Base-by-base conservation (phyloP, 2,797 vertebrate genomes). In the Gymnothorax reevesii region DNA sequence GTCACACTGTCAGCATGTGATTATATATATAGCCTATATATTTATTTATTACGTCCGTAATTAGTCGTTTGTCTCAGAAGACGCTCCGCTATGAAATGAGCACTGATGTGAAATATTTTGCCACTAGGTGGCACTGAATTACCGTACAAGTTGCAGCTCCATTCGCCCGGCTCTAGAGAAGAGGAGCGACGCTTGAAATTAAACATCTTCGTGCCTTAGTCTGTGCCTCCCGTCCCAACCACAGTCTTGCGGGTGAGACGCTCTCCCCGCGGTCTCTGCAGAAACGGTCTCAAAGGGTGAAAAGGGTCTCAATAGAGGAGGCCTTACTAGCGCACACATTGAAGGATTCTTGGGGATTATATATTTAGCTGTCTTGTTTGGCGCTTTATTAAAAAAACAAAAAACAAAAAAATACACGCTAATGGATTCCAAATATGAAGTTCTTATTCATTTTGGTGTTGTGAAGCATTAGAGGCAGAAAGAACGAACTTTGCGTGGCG, bases 91-190 rank as follows among this genome's bases (percentile, higher is more conserved):
- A n/a, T 55, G 20, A 55, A 54, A 55, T 22, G 25, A n/a, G n/a
- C 25, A 42, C 42, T 55, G 49, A 42, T 49, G 10, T 7, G 22
- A 57, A 86, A 12, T 10, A 52, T 0, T 83, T 4, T 8, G 15
- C 33, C 86, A 59, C 82, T 83, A 87, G 86, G 82, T 83, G 86
- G 86, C 86, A 82, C 83, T 87, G 62, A 73, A 33, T 52, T 69
- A 87, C 86, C 57, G 86, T 82, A 54, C 12, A 75, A 75, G 82
- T 71, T 69, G 54, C 42, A 1, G 8, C 33, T 85, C 20, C 6
- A 7, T 25, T 55, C 22, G 20, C 54, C 10, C n/a, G 33, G 42
- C 57, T 71, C 86, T 42, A 5, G 82, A 62, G 82, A 27, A 83
- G 27, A 55, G 66, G 60, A 15, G 82, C n/a, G 82, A 84, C 12